These are phyloP conservation scores for Ricordea florida DNA, from an alignment of 92 coral and sea anemone species.

Conservation along the genomic window DNA sequence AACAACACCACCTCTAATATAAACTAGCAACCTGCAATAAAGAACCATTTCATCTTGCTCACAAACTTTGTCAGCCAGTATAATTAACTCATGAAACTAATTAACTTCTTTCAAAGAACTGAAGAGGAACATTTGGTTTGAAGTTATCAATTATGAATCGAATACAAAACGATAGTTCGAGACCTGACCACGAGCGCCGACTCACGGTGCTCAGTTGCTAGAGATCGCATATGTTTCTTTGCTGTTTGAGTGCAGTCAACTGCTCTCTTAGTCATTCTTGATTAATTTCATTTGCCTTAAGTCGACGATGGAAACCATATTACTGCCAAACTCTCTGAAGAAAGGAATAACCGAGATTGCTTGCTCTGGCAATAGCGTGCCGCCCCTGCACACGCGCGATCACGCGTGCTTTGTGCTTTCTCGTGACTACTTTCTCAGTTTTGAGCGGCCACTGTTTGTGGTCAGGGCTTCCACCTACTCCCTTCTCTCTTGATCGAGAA, in stretches of 20 bases:
- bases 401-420: too few relatives aligned
- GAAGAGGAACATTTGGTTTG: slow-evolving; percentile 57
- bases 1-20: too few relatives aligned
- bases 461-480: too few relatives aligned
- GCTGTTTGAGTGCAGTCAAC: background rate
- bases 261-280: slow-evolving; percentile 3
- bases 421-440: too few relatives aligned
- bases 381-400: too few relatives aligned
- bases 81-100: slow-evolving; percentile 51
- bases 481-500: too few relatives aligned
- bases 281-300: background rate
- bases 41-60: slow-evolving; percentile 21
- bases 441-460: too few relatives aligned
- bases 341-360: too few relatives aligned
- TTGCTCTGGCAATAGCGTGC: too few relatives aligned
- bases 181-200: background rate
- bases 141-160: background rate
- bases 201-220: slow-evolving; percentile 86
- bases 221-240: slow-evolving; percentile 85
- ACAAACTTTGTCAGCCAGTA: slow-evolving; percentile 21
- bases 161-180: background rate
- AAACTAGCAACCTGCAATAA: slow-evolving; percentile 6
- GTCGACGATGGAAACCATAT: too few relatives aligned
- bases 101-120: slow-evolving; percentile 38
- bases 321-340: too few relatives aligned